Percentiles rank a stretch among this genome's conserved stretches.
Conservation (phyloP, 2,888 invertebrate genomes). For the Scaptomyza reducta region DNA sequence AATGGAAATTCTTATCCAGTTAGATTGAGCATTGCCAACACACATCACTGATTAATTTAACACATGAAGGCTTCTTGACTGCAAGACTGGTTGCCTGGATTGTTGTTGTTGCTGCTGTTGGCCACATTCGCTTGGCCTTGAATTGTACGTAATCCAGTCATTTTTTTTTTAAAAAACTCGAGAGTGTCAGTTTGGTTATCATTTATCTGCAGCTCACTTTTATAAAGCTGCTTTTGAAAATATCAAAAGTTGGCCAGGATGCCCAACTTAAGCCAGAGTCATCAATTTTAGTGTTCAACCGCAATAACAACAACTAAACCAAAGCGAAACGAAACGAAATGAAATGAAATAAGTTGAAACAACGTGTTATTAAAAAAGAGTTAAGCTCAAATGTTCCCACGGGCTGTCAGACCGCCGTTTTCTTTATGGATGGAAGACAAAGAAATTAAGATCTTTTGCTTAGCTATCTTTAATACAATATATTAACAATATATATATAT, state of each 20-base stretch:
- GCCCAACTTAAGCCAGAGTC: conserved; percentile 35
- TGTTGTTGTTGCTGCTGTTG: neutral
- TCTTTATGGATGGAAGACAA: conserved; percentile 9
- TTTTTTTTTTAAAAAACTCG: too few relatives aligned
- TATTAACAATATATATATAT: conserved; percentile 4
- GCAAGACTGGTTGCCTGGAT: too few relatives aligned
- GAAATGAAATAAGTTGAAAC: conserved; percentile 13
- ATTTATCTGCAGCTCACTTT: conserved; percentile 37
- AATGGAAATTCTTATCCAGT: too few relatives aligned
- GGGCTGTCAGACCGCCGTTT: conserved; percentile 38
- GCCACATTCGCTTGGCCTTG: conserved; percentile 47
- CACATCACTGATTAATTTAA: too few relatives aligned
- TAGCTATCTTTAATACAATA: too few relatives aligned
- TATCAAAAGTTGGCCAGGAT: conserved; percentile 47
- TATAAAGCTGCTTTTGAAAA: conserved; percentile 27
- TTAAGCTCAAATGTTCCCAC: conserved; percentile 54
- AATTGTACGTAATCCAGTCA: conserved; percentile 35
- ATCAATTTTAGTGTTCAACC: conserved; percentile 50
- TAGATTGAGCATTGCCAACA: too few relatives aligned
- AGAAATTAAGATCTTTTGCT: conserved; percentile 19
- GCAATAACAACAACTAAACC: conserved; percentile 15
- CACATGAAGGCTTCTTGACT: too few relatives aligned
- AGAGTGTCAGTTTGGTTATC: conserved; percentile 38
- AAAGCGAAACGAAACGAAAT: conserved; percentile 5
- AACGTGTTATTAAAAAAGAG: conserved; percentile 34